These are phyloP conservation scores for Hydrotaea cyrtoneurina DNA, from an alignment of 2,888 invertebrate species.

Conservation along the genomic window DNA sequence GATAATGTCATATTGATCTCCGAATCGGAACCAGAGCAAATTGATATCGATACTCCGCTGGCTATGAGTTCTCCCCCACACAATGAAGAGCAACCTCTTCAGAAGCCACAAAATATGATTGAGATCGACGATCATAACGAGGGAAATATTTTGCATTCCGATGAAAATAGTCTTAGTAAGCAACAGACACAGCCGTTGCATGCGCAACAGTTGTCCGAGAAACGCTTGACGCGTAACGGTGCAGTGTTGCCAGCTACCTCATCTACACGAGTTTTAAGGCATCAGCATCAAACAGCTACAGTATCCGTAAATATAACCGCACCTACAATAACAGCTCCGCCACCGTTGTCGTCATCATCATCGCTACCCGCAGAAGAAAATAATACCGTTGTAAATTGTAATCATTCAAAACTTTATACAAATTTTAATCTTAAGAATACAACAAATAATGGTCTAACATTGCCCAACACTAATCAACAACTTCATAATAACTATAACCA, in stretches of 20 bases:
- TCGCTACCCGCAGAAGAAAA: slow-evolving; percentile 29
- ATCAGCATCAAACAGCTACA: slow-evolving; percentile 63
- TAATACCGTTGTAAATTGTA: slow-evolving; percentile 62
- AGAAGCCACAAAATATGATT: slow-evolving; percentile 26
- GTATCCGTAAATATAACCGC: slow-evolving; percentile 33
- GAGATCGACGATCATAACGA: slow-evolving; percentile 35
- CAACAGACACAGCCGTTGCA: slow-evolving; percentile 31
- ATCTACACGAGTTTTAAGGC: slow-evolving; percentile 70
- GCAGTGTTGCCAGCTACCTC: slow-evolving; percentile 28
- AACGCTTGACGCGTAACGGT: slow-evolving; percentile 75
- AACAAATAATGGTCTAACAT: slow-evolving; percentile 49
- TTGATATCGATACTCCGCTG: slow-evolving; percentile 37
- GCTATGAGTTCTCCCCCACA: background rate
- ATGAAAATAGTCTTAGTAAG: slow-evolving; percentile 68
- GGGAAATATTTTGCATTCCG: slow-evolving; percentile 53
- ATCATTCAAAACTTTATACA: slow-evolving; percentile 56
- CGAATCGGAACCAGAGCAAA: slow-evolving; percentile 64
- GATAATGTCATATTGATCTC: slow-evolving; percentile 62
- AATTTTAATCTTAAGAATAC: slow-evolving; percentile 51
- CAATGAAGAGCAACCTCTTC: background rate
- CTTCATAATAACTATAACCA: slow-evolving; percentile 6
- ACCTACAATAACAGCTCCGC: slow-evolving; percentile 15
- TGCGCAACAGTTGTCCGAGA: slow-evolving; percentile 50
- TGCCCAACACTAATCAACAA: slow-evolving; percentile 57
- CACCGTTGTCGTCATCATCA: slow-evolving; percentile 17